These are phyloP conservation scores for Chloropsis hardwickii DNA, from an alignment of 2,113 vertebrate species.

Conservation along the genomic window DNA sequence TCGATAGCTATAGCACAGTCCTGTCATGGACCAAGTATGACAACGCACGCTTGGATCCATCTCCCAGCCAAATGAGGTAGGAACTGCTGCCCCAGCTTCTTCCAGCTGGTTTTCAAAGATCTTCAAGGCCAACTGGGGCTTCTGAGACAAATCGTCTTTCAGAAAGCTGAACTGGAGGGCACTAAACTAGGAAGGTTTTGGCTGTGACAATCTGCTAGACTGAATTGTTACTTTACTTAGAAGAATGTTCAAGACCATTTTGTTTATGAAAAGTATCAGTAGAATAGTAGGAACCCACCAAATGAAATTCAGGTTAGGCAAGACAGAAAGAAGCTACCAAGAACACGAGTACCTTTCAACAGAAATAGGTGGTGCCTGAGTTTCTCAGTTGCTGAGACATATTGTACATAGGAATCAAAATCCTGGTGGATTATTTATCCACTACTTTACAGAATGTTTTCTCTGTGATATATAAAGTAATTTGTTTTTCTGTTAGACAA, in stretches of 20 bases:
- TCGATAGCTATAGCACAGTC: not conserved
- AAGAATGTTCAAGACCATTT: not conserved
- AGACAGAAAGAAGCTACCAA: not conserved
- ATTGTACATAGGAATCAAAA: not conserved
- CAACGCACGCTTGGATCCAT: fast-evolving
- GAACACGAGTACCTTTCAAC: not conserved
- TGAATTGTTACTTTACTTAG: not conserved
- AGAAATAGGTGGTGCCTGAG: not conserved
- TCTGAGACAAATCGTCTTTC: not conserved
- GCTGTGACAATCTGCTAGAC: not conserved
- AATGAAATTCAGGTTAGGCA: not conserved
- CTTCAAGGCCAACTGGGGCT: not conserved
- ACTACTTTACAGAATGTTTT: not conserved
- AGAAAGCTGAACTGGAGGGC: not conserved
- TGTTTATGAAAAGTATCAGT: not conserved
- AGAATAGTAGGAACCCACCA: not conserved
- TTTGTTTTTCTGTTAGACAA: not conserved
- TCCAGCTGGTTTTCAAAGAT: not conserved
- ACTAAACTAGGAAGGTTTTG: not conserved
- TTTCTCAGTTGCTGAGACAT: not conserved
- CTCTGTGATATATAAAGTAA: not conserved
- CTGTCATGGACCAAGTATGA: not conserved
- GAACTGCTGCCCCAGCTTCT: not conserved
- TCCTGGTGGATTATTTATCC: not conserved
- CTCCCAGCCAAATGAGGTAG: fast-evolving